Evolutionary conservation across 1,140 invertebrate genomes (phyloP).

Genomic region (Pristionchus pacificus): DNA sequence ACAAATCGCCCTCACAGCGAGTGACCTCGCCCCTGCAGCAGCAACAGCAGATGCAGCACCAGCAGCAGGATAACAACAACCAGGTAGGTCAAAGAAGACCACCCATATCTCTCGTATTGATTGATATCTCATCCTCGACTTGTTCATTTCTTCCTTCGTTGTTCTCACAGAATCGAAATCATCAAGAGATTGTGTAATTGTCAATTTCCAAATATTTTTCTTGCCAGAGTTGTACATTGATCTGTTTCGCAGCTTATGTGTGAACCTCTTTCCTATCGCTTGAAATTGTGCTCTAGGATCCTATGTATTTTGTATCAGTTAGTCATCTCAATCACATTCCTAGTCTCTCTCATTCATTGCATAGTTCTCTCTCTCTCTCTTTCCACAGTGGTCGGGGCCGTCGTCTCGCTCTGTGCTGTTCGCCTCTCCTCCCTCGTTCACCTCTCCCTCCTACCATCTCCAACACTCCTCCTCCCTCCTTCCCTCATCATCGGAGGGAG

Average conservation of each 20-base stretch:
- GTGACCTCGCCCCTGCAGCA: too few species aligned
- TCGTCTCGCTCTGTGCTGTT: background rate
- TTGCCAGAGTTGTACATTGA: background rate
- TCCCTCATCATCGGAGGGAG: background rate
- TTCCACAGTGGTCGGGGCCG: background rate
- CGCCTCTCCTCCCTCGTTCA: background rate
- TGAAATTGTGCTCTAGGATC: too few species aligned
- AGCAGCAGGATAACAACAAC: background rate
- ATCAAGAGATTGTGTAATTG: slow-evolving; percentile 4
- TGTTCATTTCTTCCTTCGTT: too few species aligned
- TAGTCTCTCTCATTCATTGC: slow-evolving; percentile 11
- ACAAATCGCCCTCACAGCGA: background rate
- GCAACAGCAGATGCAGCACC: background rate
- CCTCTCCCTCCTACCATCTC: background rate
- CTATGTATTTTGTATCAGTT: too few species aligned
- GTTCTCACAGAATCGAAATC: too few species aligned
- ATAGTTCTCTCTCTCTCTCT: background rate
- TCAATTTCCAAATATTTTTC: background rate
- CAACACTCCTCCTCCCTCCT: background rate
- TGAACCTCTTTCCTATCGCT: too few species aligned
- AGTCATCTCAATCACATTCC: too few species aligned
- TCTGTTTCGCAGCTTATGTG: background rate
- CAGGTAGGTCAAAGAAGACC: too few species aligned
- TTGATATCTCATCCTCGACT: slow-evolving; percentile 2
- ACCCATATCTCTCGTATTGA: background rate